phyloP scores from a whole-genome alignment of 2,888 invertebrate genomes.

The Phaedon cochleariae region DNA sequence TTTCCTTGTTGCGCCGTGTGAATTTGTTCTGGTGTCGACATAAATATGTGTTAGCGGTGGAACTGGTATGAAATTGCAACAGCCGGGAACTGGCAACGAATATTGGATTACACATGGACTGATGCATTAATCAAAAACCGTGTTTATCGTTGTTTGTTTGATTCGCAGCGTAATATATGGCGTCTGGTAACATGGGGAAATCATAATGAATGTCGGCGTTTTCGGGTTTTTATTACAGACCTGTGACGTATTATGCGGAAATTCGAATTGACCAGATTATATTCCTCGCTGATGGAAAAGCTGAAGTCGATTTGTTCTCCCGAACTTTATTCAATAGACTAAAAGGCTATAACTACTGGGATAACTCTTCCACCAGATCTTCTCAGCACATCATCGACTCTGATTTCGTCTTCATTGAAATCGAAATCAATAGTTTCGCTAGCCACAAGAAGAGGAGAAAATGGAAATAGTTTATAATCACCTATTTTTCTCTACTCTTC shows the following conservation, averaged over 20 bases:
- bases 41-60: neutral
- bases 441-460: too few species aligned
- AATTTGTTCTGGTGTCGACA: neutral
- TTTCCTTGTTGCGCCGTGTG: neutral
- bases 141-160: conserved; percentile 1
- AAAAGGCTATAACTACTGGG: too few species aligned
- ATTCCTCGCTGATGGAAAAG: too few species aligned
- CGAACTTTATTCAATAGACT: too few species aligned
- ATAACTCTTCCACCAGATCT: too few species aligned
- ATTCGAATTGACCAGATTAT: neutral
- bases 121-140: neutral
- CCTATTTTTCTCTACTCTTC: too few species aligned
- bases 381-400: too few species aligned
- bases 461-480: too few species aligned
- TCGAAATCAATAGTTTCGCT: too few species aligned
- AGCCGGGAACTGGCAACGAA: neutral
- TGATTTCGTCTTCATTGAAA: too few species aligned
- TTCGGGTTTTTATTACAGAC: neutral
- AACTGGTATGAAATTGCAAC: neutral
- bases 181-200: neutral
- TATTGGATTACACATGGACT: neutral
- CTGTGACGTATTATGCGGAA: neutral
- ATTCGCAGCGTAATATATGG: neutral
- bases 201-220: neutral
- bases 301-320: too few species aligned